phyloP scores from a whole-genome alignment of 2,888 invertebrate genomes.

The Dryocosmus kuriphilus region DNA sequence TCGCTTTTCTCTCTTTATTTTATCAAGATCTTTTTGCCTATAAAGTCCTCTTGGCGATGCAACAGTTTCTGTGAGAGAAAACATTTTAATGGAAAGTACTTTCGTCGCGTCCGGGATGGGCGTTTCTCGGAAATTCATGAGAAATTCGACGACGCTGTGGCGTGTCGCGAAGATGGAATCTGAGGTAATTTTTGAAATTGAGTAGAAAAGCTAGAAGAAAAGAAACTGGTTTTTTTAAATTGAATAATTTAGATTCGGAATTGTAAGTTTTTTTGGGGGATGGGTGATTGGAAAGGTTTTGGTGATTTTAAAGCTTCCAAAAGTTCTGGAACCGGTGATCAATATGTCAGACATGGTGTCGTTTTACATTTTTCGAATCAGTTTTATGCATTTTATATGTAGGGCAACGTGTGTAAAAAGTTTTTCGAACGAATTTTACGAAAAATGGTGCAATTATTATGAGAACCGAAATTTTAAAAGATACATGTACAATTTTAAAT shows the following conservation, averaged over 20 bases:
- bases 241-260: background rate
- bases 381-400: background rate
- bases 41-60: conserved; percentile 2
- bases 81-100: conserved; percentile 17
- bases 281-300: background rate
- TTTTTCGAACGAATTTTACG: no score
- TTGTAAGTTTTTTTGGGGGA: background rate
- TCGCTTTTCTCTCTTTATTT: conserved; percentile 20
- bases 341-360: conserved; percentile 37
- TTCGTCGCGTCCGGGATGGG: conserved; percentile 18
- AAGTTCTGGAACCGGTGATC: conserved; percentile 13
- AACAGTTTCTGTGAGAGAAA: background rate
- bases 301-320: background rate
- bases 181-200: conserved; percentile 25
- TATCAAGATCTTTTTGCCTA: conserved; percentile 11
- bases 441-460: no score
- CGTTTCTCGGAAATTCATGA: conserved; percentile 25
- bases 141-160: conserved; percentile 22
- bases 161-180: background rate
- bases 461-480: no score
- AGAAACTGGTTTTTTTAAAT: background rate
- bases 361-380: conserved; percentile 1
- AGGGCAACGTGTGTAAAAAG: background rate
- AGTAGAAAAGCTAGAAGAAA: background rate
- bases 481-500: background rate